A percentile compares a stretch with the other conserved stretches of the same genome.
These are phyloP conservation scores for Istiophorus platypterus DNA, from an alignment of 2,113 vertebrate species.

Conservation along the genomic window DNA sequence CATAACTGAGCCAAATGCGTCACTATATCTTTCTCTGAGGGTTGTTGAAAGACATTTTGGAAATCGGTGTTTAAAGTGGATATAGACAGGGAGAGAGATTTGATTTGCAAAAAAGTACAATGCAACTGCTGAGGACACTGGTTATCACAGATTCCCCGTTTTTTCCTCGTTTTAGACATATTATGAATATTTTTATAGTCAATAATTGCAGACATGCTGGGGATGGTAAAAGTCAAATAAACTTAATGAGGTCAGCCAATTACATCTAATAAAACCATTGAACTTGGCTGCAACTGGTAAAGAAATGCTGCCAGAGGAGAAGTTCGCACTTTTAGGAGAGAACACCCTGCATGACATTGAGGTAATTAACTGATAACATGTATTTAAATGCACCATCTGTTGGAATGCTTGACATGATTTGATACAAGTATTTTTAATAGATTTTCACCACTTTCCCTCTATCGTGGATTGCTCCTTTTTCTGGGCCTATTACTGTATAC, in stretches of 20 bases:
- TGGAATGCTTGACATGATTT: conserved; percentile 40
- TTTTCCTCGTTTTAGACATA: neutral
- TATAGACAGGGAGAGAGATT: conserved; percentile 9
- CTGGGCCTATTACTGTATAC: neutral
- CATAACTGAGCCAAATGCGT: conserved; percentile 3
- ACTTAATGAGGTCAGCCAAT: conserved; percentile 12
- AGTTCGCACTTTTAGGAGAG: conserved; percentile 34
- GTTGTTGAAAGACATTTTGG: conserved; percentile 30
- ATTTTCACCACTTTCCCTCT: conserved; percentile 25
- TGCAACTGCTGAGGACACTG: neutral
- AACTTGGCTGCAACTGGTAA: conserved; percentile 28
- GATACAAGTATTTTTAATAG: conserved; percentile 41
- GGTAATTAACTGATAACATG: conserved; percentile 61
- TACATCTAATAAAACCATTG: conserved; percentile 12
- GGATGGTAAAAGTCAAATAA: neutral
- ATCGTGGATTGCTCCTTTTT: conserved; percentile 12
- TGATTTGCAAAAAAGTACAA: neutral
- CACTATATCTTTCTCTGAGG: conserved; percentile 12
- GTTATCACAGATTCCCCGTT: neutral
- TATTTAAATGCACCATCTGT: conserved; percentile 66
- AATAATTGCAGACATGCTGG: neutral
- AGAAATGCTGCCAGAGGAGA: conserved; percentile 17
- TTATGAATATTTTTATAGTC: neutral
- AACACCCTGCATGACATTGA: conserved; percentile 56
- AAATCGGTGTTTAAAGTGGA: conserved; percentile 23